These are phyloP conservation scores for Drosophila acutilabella DNA, from an alignment of 2,888 invertebrate genomes.

Conservation along the genomic window DNA sequence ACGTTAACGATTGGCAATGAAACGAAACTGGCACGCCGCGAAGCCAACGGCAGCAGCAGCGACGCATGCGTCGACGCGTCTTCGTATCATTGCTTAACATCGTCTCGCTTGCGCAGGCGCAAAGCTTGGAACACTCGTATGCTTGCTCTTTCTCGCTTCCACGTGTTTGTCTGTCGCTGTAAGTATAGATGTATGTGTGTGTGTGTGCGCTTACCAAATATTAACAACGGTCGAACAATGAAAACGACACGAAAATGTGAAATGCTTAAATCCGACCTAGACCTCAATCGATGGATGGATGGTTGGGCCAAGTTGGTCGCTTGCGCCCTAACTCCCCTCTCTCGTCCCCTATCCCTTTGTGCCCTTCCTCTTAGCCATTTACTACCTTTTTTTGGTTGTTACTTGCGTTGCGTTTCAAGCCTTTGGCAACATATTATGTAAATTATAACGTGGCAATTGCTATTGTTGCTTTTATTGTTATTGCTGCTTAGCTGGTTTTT, in stretches of 20 bases:
- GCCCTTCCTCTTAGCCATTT: not conserved
- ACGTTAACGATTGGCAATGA: constrained; percentile 73
- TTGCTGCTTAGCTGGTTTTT: constrained; percentile 23
- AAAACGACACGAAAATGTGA: constrained; percentile 80
- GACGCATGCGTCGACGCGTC: constrained; percentile 70
- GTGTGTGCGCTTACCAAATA: constrained; percentile 64
- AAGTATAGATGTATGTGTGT: not conserved
- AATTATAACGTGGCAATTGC: constrained; percentile 57
- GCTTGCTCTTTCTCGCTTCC: constrained; percentile 1
- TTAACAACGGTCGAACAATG: constrained; percentile 70
- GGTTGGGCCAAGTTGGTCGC: constrained; percentile 64
- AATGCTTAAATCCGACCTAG: constrained; percentile 82
- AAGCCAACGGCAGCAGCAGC: constrained; percentile 19
- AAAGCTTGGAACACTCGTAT: constrained; percentile 13
- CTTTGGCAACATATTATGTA: constrained; percentile 75
- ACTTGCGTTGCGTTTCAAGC: constrained; percentile 43
- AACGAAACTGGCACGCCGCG: constrained; percentile 76
- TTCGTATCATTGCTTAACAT: constrained; percentile 51
- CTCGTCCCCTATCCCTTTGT: not conserved
- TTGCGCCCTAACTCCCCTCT: not conserved
- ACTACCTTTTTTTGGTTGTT: constrained; percentile 15
- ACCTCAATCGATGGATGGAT: constrained; percentile 77
- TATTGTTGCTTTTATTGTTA: constrained; percentile 28
- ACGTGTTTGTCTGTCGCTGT: not conserved
- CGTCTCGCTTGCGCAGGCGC: constrained; percentile 57